A percentile compares a stretch with the other conserved stretches of the same genome.
Evolutionary conservation across 2,113 vertebrate genomes (phyloP).

Genomic region (Marmota monax): DNA sequence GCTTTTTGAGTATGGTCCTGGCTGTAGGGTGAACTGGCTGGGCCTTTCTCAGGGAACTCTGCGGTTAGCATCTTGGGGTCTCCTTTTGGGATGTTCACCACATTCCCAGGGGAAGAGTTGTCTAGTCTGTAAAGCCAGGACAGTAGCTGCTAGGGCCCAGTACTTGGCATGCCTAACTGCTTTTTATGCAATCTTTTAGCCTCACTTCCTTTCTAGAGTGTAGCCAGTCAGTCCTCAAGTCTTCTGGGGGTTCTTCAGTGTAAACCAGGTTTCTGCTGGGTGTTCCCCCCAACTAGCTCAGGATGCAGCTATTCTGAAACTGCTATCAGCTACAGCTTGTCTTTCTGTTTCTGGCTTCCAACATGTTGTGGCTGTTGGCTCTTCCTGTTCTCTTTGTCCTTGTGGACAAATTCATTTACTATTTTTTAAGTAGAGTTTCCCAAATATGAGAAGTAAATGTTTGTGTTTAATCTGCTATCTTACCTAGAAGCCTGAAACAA

Average conservation of each 20-base stretch:
- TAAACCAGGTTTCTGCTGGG: rapidly evolving
- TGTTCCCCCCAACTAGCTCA: neutral
- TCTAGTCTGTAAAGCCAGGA: neutral
- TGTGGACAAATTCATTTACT: constrained; percentile 26
- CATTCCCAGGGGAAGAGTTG: neutral
- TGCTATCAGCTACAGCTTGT: too few relatives aligned
- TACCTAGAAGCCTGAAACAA: constrained; percentile 34
- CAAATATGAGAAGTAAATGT: neutral
- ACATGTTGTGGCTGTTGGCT: neutral
- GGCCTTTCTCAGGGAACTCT: neutral
- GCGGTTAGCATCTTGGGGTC: neutral
- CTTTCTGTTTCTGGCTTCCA: neutral
- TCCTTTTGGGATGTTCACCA: neutral
- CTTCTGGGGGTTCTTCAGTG: neutral
- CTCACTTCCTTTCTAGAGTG: neutral
- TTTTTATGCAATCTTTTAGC: neutral
- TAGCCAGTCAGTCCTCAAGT: neutral
- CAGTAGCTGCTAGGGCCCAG: neutral
- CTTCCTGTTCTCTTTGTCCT: constrained; percentile 24
- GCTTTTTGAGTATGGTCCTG: rapidly evolving
- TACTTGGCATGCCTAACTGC: too few relatives aligned
- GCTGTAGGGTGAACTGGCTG: neutral
- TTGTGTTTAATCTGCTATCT: constrained; percentile 31
- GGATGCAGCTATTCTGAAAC: neutral
- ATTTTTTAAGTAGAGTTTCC: neutral